Conservation (phyloP, 2,113 vertebrate genomes). For the Halcyon senegalensis region DNA sequence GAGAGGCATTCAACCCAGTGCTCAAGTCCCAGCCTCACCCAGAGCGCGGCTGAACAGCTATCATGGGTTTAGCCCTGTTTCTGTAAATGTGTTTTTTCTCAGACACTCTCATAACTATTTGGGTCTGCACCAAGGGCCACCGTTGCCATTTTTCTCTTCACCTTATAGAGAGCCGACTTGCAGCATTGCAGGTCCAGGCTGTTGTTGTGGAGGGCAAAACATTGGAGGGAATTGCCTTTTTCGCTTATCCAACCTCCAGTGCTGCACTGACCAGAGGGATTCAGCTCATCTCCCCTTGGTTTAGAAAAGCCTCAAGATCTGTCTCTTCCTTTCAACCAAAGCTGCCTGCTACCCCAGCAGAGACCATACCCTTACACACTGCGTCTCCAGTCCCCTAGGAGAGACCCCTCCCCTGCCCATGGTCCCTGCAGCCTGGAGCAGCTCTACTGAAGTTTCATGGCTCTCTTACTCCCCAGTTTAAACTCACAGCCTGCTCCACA, state of each 20-base stretch:
- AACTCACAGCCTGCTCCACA: not conserved
- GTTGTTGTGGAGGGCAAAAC: not conserved
- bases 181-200: not conserved
- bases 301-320: not conserved
- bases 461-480: not conserved
- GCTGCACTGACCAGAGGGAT: not conserved
- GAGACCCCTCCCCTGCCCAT: not conserved
- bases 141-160: not conserved
- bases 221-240: not conserved
- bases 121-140: not conserved
- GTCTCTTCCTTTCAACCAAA: not conserved
- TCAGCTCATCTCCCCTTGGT: not conserved
- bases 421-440: not conserved
- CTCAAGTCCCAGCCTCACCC: not conserved
- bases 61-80: not conserved
- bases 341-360: accelerated
- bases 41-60: not conserved
- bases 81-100: not conserved
- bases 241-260: accelerated
- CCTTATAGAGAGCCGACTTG: not conserved
- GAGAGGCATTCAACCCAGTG: not conserved
- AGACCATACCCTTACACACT: not conserved
- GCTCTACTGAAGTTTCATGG: not conserved
- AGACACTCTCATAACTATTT: accelerated
- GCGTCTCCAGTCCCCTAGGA: not conserved